Conservation (phyloP, 2,113 vertebrate species). For the Acrocephalus kingi region DNA sequence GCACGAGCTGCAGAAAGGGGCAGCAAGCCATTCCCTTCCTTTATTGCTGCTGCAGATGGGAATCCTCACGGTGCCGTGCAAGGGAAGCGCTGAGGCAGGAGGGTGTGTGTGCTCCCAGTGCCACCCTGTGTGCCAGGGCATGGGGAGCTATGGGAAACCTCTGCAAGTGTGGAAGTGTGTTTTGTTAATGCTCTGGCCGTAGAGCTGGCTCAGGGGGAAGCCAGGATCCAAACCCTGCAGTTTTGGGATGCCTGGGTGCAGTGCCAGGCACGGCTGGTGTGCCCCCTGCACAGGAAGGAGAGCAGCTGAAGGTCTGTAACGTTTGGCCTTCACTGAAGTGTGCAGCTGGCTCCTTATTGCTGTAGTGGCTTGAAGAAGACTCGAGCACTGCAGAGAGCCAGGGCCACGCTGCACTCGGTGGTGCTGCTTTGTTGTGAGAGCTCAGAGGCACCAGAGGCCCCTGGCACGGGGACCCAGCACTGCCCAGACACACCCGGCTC, state of each 20-base stretch:
- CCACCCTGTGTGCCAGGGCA: not conserved
- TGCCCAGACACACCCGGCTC: not conserved
- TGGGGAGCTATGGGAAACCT: not conserved
- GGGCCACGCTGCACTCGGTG: rapidly evolving
- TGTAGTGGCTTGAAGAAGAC: not conserved
- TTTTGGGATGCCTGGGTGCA: not conserved
- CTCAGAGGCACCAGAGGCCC: not conserved
- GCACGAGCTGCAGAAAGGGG: not conserved
- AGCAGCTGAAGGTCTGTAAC: rapidly evolving
- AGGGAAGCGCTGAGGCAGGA: rapidly evolving
- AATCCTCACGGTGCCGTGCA: rapidly evolving
- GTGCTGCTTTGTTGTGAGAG: not conserved
- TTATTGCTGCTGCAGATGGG: not conserved
- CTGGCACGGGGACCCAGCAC: rapidly evolving
- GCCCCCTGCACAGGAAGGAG: not conserved
- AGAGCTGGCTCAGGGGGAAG: not conserved
- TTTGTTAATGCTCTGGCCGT: not conserved
- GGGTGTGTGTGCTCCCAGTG: rapidly evolving
- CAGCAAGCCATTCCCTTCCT: not conserved
- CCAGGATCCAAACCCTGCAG: rapidly evolving
- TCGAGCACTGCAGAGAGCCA: not conserved
- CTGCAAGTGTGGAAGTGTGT: rapidly evolving
- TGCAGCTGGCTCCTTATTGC: not conserved
- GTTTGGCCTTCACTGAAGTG: not conserved
- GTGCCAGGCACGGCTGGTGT: rapidly evolving